These are phyloP conservation scores for Platygyra sinensis DNA, from an alignment of 64 coral and sea anemone genomes.

Conservation along the genomic window DNA sequence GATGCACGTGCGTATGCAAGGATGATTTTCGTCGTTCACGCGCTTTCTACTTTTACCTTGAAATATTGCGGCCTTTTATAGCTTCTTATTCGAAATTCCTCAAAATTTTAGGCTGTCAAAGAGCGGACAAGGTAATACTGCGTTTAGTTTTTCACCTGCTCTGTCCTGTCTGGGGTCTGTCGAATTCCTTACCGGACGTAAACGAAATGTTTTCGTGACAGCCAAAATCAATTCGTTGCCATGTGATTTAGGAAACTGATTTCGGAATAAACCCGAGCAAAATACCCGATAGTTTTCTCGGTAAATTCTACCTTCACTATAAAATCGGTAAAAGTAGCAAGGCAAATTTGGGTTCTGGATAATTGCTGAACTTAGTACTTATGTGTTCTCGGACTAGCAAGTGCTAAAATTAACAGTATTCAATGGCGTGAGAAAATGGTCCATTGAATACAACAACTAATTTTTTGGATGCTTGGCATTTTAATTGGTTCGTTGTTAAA, in stretches of 20 bases:
- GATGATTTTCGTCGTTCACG: neutral
- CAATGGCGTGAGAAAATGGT: too few species aligned
- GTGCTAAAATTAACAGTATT: too few species aligned
- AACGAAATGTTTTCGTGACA: neutral
- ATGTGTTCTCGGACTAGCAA: too few species aligned
- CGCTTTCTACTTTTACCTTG: neutral
- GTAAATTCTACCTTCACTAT: constrained; percentile 14
- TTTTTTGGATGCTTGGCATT: neutral
- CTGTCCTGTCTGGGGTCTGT: neutral
- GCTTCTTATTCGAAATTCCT: neutral
- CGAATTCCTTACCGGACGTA: neutral
- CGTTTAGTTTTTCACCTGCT: neutral
- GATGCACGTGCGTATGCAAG: neutral
- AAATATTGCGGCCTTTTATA: neutral
- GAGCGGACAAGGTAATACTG: neutral
- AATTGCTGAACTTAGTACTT: neutral
- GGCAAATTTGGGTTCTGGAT: neutral
- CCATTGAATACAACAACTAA: too few species aligned
- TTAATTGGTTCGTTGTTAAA: neutral
- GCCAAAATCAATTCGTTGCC: constrained; percentile 9
- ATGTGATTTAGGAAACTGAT: neutral
- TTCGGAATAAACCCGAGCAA: constrained; percentile 2
- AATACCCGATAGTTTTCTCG: neutral
- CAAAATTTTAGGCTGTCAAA: neutral
- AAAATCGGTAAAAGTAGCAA: neutral